Evolutionary conservation across 2,888 invertebrate species (phyloP).

Genomic region (Panorpa germanica): DNA sequence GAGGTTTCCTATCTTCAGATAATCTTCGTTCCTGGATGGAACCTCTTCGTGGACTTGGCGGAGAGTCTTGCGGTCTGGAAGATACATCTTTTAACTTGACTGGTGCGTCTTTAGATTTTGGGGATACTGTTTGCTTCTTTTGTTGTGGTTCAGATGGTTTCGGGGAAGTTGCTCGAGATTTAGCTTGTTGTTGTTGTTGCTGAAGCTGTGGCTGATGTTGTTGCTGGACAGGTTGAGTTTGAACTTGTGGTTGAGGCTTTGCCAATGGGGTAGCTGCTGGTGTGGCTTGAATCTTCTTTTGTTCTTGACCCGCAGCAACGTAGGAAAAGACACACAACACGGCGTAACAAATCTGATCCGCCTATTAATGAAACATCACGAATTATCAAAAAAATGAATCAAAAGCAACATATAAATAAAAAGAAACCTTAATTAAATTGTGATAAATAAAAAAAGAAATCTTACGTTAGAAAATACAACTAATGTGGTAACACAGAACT

Average conservation of each 20-base stretch:
- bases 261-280: conserved; percentile 14
- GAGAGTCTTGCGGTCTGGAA: conserved; percentile 13
- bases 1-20: conserved; percentile 10
- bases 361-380: conserved; percentile 48
- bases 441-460: too few species aligned
- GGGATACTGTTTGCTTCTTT: conserved; percentile 20
- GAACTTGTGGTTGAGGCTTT: conserved; percentile 17
- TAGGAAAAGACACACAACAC: conserved; percentile 98
- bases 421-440: too few species aligned
- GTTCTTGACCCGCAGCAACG: conserved; percentile 81
- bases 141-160: conserved; percentile 22
- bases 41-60: conserved; percentile 11
- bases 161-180: conserved; percentile 19
- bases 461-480: too few species aligned
- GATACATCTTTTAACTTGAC: conserved; percentile 7
- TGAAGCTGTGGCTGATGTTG: conserved; percentile 15
- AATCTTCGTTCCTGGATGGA: conserved; percentile 3
- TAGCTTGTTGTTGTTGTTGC: conserved; percentile 15
- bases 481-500: too few species aligned
- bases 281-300: conserved; percentile 28
- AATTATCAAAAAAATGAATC: conserved; percentile 11
- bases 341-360: conserved; percentile 98
- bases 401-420: conserved; percentile 6
- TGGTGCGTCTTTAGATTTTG: conserved; percentile 7
- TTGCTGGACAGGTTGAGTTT: conserved; percentile 13